These are phyloP conservation scores for Drosophila azteca DNA, from an alignment of 1,140 invertebrate species.

Conservation along the genomic window DNA sequence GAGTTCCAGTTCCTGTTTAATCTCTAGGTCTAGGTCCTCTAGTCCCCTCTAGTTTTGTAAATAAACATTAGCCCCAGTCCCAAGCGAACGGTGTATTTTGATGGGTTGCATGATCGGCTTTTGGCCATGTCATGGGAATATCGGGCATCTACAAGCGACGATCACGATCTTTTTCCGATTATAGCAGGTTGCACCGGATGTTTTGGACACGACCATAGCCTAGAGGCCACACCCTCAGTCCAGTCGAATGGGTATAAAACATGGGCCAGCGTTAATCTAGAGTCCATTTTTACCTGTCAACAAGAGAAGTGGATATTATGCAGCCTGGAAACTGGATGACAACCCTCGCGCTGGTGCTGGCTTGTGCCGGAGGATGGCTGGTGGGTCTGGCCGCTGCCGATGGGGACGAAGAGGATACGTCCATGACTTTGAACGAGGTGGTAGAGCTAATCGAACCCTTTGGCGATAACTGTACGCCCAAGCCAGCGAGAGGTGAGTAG, in stretches of 20 bases:
- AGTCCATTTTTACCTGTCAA: slow-evolving; percentile 13
- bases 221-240: background rate
- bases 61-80: slow-evolving; percentile 29
- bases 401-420: slow-evolving; percentile 44
- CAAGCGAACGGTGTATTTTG: slow-evolving; percentile 10
- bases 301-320: slow-evolving; percentile 14
- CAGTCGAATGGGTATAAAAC: slow-evolving; percentile 32
- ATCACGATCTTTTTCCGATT: slow-evolving; percentile 10
- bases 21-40: background rate
- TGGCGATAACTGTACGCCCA: slow-evolving; percentile 48
- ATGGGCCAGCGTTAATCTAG: background rate
- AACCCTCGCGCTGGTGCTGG: slow-evolving; percentile 26
- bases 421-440: slow-evolving; percentile 55
- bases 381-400: slow-evolving; percentile 12
- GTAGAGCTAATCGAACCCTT: slow-evolving; percentile 61
- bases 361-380: slow-evolving; percentile 18
- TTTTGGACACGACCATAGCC: background rate
- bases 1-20: background rate
- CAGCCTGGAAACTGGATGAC: slow-evolving; percentile 14
- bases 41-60: slow-evolving; percentile 3
- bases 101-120: slow-evolving; percentile 37
- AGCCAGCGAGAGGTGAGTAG: slow-evolving; percentile 51
- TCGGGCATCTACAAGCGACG: slow-evolving; percentile 28
- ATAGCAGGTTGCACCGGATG: slow-evolving; percentile 36
- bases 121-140: slow-evolving; percentile 41